Percentiles rank a stretch among this genome's conserved stretches.
Conservation (phyloP, 2,797 vertebrate species). For the Notolepis coatsorum region DNA sequence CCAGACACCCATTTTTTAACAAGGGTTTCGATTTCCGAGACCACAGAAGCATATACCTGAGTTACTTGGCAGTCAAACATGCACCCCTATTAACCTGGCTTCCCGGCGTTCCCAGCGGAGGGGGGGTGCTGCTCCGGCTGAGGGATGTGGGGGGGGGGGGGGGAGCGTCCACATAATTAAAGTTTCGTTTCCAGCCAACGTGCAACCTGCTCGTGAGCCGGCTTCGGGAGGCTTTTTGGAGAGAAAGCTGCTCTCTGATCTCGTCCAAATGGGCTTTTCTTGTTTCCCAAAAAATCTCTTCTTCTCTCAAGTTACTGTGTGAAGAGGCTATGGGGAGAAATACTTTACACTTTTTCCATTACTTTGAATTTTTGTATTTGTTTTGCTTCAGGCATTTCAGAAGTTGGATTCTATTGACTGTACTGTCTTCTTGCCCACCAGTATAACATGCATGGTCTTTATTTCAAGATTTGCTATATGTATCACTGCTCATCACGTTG, state of each 20-base stretch:
- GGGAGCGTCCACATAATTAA: constrained; percentile 71
- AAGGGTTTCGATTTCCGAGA: constrained; percentile 25
- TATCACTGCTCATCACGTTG: constrained; percentile 9
- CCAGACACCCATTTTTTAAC: constrained; percentile 10
- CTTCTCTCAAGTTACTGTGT: constrained; percentile 27
- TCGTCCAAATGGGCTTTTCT: constrained; percentile 54
- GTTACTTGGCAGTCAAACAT: constrained; percentile 56
- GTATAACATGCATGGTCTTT: constrained; percentile 9
- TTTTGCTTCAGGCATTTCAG: constrained; percentile 28
- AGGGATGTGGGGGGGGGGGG: constrained; percentile 39
- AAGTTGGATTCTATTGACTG: constrained; percentile 13
- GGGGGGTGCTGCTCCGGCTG: constrained; percentile 13
- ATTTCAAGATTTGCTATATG: constrained; percentile 14
- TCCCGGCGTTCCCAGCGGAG: constrained; percentile 41
- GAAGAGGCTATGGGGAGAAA: not conserved
- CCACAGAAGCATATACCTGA: constrained; percentile 31
- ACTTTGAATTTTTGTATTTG: not conserved
- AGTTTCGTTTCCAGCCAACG: constrained; percentile 66
- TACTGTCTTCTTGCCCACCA: constrained; percentile 1
- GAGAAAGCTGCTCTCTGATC: constrained; percentile 28
- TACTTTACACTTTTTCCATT: constrained; percentile 12
- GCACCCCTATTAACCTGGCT: constrained; percentile 64
- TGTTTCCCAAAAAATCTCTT: constrained; percentile 41
- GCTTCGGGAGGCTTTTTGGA: constrained; percentile 35
- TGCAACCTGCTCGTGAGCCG: constrained; percentile 45